Base-by-base conservation (phyloP, 92 coral and sea anemone species). In the Heliopora coerulea region DNA sequence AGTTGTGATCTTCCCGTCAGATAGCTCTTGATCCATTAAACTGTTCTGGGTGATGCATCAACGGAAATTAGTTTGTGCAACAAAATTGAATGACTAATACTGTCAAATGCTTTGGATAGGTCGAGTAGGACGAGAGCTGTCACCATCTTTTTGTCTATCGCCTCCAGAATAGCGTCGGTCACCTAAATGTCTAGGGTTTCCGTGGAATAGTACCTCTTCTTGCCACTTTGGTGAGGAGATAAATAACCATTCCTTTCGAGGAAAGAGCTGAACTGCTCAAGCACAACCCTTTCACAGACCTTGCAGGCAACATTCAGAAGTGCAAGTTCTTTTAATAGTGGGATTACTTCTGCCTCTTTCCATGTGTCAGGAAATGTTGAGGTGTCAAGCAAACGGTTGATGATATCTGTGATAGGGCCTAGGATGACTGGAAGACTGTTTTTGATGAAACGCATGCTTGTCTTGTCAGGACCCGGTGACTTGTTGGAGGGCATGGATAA, bases 381-480 rank as follows among this genome's bases (percentile, higher is more conserved):
- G 0, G 73, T 27, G 33, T 49, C 21, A 32, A 81, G 33, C 15
- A 34, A 72, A 15, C 62, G 40, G 52, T 81, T 81, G 30, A 81
- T 81, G 40, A 80, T 80, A 12, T 70, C 62, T 1, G 84, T 72
- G 12, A 59, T 72, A 14, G 73, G 84, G n/a, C 72, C 79, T 21
- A 80, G 46, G 10, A 79, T 67, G 34, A 79, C 83, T 0, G 66
- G 68, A 19, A 79, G 83, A 76, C 64, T 72, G 40, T 79, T 82
- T 61, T 59, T 83, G n/a, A 79, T 28, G 19, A 80, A 56, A 40
- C 73, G 68, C 15, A 72, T 44, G 49, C 27, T 70, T 15, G 79
- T 20, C 56, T 83, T 83, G 70, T 83, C 87, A 11, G 83, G 84
- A 20, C 83, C 83, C 9, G 83, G 83, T 7, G 79, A 68, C 59